Conservation (phyloP, 2,113 vertebrate genomes). For the Taxidea taxus region DNA sequence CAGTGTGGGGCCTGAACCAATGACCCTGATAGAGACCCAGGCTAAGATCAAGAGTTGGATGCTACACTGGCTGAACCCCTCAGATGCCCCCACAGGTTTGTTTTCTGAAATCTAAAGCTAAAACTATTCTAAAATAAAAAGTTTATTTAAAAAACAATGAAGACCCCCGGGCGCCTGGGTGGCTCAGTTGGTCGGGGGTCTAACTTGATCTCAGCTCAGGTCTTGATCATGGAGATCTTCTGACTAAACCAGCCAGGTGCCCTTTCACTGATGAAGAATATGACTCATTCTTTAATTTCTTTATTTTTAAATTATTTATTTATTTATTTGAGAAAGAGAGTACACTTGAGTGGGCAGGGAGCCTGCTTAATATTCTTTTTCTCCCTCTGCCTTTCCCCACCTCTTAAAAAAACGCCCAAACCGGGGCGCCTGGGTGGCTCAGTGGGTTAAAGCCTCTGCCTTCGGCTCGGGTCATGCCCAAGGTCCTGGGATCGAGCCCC, state of each 20-base stretch:
- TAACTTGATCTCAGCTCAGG: neutral
- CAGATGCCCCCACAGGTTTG: neutral
- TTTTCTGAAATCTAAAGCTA: neutral
- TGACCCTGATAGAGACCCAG: neutral
- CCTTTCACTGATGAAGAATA: too few relatives aligned
- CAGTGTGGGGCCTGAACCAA: neutral
- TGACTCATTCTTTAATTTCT: too few relatives aligned
- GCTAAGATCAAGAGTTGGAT: neutral
- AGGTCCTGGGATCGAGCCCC: too few relatives aligned
- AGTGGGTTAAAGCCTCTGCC: too few relatives aligned
- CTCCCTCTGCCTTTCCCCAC: too few relatives aligned
- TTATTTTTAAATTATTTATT: too few relatives aligned
- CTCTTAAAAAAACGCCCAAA: too few relatives aligned
- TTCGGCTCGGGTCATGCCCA: too few relatives aligned
- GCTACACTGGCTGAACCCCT: neutral
- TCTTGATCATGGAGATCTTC: neutral
- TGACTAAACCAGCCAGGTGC: too few relatives aligned
- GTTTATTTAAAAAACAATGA: neutral
- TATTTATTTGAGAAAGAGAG: too few relatives aligned
- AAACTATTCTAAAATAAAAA: neutral
- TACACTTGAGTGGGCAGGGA: too few relatives aligned
- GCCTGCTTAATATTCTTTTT: neutral
- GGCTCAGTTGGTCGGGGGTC: neutral
- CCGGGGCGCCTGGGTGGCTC: too few relatives aligned
- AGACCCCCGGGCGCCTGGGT: neutral